A percentile compares a stretch with the other conserved stretches of the same genome.
Conservation (phyloP, 2,888 invertebrate genomes). For the Eudemis profundana region DNA sequence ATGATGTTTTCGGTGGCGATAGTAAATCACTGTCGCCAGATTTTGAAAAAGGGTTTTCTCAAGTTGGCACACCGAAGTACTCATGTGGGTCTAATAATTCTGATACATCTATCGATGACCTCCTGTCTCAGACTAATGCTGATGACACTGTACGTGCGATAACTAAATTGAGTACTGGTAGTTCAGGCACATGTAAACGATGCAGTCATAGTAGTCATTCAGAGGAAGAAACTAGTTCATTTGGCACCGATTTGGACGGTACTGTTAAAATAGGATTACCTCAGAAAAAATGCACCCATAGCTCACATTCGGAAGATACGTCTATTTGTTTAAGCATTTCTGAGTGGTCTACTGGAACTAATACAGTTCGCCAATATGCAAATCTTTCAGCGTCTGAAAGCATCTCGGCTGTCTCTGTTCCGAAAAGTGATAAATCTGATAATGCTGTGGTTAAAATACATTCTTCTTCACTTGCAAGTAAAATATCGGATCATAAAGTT, state of each 20-base stretch:
- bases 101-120: conserved; percentile 87
- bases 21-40: conserved; percentile 86
- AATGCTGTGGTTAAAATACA: conserved; percentile 85
- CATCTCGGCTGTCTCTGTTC: conserved; percentile 85
- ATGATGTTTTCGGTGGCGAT: conserved; percentile 87
- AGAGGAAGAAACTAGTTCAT: conserved; percentile 90
- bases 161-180: conserved; percentile 79
- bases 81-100: conserved; percentile 87
- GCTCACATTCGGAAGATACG: conserved; percentile 94
- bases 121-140: conserved; percentile 84
- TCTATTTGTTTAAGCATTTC: conserved; percentile 94
- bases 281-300: conserved; percentile 92
- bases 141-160: conserved; percentile 85
- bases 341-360: conserved; percentile 95
- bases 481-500: conserved; percentile 82
- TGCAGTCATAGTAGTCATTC: conserved; percentile 90
- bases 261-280: conserved; percentile 92
- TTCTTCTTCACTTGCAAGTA: conserved; percentile 82
- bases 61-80: conserved; percentile 74
- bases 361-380: conserved; percentile 92
- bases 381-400: conserved; percentile 90
- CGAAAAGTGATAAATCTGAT: conserved; percentile 86
- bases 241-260: conserved; percentile 92
- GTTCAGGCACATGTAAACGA: conserved; percentile 84
- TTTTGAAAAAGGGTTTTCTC: conserved; percentile 78